Evolutionary conservation across 2,888 invertebrate genomes (phyloP), one percentile per base, ranked within the genome.

Genomic region (Anticlea derivata): DNA sequence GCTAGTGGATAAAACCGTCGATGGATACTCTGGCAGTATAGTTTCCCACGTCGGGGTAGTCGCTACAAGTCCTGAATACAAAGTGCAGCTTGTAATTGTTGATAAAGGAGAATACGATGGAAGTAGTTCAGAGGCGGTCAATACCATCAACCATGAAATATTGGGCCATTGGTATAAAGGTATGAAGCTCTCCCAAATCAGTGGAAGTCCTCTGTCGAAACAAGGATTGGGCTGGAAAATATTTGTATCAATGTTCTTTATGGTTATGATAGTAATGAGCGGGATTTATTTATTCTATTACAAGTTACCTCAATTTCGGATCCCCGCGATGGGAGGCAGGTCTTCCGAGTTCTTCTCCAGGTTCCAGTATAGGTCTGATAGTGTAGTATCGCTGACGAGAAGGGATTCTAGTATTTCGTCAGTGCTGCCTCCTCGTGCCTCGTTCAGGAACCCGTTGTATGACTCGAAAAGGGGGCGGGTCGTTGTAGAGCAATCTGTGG

Each of bases 391-490:
- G 13, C 61, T 89, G 55, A 84, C 88, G 0, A 66, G 88, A 43
- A 74, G 86, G 41, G 86, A 86, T 55, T 89, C 89, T 35, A 49
- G 34, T 13, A 44, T 53, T 1, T 65, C 66, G 0, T 65, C 70
- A 0, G 75, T 74, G 27, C 62, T 68, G 4, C 59, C 69, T 3
- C 63, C 60, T 2, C 68, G 74, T 23, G 78, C 82, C 0, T 82
- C 85, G 0, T 89, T 89, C 50, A 83, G 85, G 13, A 89, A 89
- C 65, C 89, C 89, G 0, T 54, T 89, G 60, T 89, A 88, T 59
- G 76, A 84, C 49, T 88, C 88, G 0, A 84, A 73, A 68, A 80
- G 86, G 63, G 82, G 78, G 53, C 75, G 83, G 55, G 83, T 82
- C 7, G 61, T 72, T 12, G 78, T 84, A 0, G 67, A 71, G 0